phyloP scores from a whole-genome alignment of 1,140 invertebrate genomes.

The Ips nitidus region DNA sequence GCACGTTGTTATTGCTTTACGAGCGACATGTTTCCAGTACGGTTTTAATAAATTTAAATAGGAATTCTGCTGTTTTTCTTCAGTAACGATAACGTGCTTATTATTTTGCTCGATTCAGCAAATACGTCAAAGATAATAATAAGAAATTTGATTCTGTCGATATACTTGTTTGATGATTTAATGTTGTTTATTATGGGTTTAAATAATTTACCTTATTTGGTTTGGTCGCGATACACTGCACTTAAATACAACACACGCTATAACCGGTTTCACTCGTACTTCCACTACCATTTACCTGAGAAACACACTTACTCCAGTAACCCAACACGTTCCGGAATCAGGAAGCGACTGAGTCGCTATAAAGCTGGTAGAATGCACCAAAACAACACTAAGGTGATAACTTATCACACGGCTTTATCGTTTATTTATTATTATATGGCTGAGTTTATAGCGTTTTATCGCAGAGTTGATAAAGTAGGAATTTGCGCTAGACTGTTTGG shows the following conservation, averaged over 20 bases:
- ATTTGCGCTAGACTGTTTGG: conserved; percentile 34
- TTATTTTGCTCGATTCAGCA: too few relatives aligned
- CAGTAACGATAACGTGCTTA: neutral
- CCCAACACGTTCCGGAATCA: conserved; percentile 16
- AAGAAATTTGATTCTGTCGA: too few relatives aligned
- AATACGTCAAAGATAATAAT: neutral
- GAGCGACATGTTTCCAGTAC: neutral
- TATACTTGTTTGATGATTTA: too few relatives aligned
- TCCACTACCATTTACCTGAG: too few relatives aligned
- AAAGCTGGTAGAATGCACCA: conserved; percentile 38
- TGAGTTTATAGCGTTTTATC: conserved; percentile 44
- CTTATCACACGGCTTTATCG: conserved; percentile 44
- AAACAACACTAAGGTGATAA: conserved; percentile 47
- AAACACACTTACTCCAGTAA: neutral
- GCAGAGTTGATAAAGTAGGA: conserved; percentile 46
- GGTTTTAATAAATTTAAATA: neutral
- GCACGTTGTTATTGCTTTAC: neutral
- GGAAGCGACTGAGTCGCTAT: conserved; percentile 32
- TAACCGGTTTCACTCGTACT: too few relatives aligned
- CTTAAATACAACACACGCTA: too few relatives aligned
- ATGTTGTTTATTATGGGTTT: too few relatives aligned
- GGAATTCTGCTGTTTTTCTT: neutral
- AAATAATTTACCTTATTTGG: too few relatives aligned
- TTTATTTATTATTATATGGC: conserved; percentile 43
- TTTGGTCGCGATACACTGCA: too few relatives aligned